Evolutionary conservation across 2,888 invertebrate species (phyloP), one percentile per base, ranked within the genome.

Genomic region (Nowickia ferox): DNA sequence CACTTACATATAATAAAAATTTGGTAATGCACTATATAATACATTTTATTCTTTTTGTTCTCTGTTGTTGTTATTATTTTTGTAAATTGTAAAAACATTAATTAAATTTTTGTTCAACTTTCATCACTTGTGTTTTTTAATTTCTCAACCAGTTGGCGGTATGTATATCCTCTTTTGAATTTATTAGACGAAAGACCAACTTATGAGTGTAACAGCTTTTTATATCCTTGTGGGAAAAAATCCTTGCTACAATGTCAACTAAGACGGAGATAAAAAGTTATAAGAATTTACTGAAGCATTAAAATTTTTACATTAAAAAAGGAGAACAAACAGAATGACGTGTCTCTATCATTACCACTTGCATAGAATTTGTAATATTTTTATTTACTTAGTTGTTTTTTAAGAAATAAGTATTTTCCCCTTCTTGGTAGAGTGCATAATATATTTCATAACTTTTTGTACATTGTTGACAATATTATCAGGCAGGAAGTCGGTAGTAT

Each of bases 1-100:
- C 72, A 90, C 91, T 90, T 83, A 91, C 91, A 89, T 57, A 91
- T 79, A 65, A 91, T 66, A 38, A 90, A 57, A 46, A 89, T 75
- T 68, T 88, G 87, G 65, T 88, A 84, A 78, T 90, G 85, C 69
- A 89, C 79, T 87, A 87, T 87, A 76, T 84, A 87, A 87, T 83
- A 89, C 91, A 91, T 91, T 74, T 88, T 87, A 78, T 72, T 84
- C 59, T 65, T 69, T 75, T 72, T 84, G 44, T 68, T 79, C 71
- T 53, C 44, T 69, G 46, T 30, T 74, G 19, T 65, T 51, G 61
- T 42, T 51, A 11, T 72, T 75, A 15, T 51, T 69, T 9, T n/a
- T n/a, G n/a, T n/a, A n/a, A 75, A 55, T 69, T 38, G 74, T 13
- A 78, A 71, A 71, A 44, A 69, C 82, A 86, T 86, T 74, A 61